These are phyloP conservation scores for Myopa testacea DNA, from an alignment of 2,888 invertebrate genomes.

Conservation along the genomic window DNA sequence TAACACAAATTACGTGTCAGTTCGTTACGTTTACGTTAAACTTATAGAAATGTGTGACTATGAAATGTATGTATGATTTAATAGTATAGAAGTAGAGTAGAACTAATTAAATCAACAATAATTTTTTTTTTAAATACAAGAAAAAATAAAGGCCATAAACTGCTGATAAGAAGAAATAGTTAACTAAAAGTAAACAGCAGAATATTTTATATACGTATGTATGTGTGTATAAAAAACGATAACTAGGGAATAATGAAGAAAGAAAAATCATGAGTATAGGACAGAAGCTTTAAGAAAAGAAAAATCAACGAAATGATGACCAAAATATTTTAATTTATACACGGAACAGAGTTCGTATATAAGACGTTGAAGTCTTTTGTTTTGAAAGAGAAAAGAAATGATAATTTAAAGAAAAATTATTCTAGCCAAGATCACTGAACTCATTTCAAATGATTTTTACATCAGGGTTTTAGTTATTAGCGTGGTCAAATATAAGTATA, in stretches of 20 bases:
- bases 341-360: neutral
- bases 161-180: conserved; percentile 29
- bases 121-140: neutral
- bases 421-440: too few relatives aligned
- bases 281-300: neutral
- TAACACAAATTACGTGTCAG: too few relatives aligned
- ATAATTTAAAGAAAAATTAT: too few relatives aligned
- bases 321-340: neutral
- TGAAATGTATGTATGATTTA: too few relatives aligned
- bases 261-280: neutral
- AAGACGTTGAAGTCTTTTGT: conserved; percentile 43
- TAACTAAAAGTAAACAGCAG: neutral
- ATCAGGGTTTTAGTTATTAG: too few relatives aligned
- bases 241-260: neutral
- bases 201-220: neutral
- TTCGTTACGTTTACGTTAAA: too few relatives aligned
- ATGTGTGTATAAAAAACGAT: neutral
- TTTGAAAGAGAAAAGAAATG: neutral
- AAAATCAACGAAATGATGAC: neutral
- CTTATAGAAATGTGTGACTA: too few relatives aligned
- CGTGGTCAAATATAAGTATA: too few relatives aligned
- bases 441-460: too few relatives aligned
- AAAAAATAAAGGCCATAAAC: conserved; percentile 23
- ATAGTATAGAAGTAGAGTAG: neutral
- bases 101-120: conserved; percentile 25